Evolutionary conservation across 2,113 vertebrate genomes (phyloP), one percentile per base, ranked within the genome.

Genomic region (Plecturocebus donacophilus): DNA sequence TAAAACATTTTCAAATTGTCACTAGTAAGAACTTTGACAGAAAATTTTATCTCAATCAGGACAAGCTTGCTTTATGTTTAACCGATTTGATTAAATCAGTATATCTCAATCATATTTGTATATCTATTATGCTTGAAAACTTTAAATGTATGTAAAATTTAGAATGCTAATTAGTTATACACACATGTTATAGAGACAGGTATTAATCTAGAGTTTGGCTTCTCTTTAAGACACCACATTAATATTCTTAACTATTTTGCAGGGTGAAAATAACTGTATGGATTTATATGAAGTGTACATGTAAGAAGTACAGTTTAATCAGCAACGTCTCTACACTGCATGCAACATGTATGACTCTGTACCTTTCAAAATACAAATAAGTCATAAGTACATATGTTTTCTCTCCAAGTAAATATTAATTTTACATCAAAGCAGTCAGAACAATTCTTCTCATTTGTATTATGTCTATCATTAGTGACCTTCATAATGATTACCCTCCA

Each of bases 131-230:
- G n/a, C 35, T 75, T 82, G 35, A 94, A 90, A 94, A 86, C 8
- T 91, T 92, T 47, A 97, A 94, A 95, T 66, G 40, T 64, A 95
- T 87, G 12, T 86, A 77, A 94, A 95, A 93, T 86, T 75, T 91
- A 54, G 94, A 25, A 10, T 73, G 20, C 17, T 91, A 81, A 80
- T 95, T 86, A 83, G 19, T 84, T 56, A 71, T 27, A 94, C 92
- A 76, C 5, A 83, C 1, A 90, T 89, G 6, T 66, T 35, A 64
- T 20, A 76, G 35, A 58, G 14, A 95, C 2, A 88, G 47, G 25
- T 80, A 58, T 88, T 88, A 64, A 64, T 80, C 42, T 96, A 20
- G 13, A 77, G 2, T n/a, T 27, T 73, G 32, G 40, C 8, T 94
- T 94, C 38, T 85, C 32, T 85, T 83, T 64, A 92, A 58, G 49